Percentiles rank a stretch among this genome's conserved stretches.
phyloP scores from a whole-genome alignment of 2,888 invertebrate genomes.

The Philonicus albiceps region DNA sequence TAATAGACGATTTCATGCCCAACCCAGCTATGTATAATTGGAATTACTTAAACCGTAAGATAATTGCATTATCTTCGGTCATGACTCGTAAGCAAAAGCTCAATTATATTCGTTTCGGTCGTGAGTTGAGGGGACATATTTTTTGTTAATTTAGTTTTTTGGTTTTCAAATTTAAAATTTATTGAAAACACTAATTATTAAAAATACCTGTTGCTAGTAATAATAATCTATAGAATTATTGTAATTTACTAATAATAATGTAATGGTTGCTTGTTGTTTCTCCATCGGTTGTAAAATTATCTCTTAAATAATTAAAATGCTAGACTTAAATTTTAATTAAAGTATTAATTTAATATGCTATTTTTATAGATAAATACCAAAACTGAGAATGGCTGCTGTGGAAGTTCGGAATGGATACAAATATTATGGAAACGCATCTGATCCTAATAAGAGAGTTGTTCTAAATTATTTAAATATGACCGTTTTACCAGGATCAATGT shows the following conservation, averaged over 20 bases:
- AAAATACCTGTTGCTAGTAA: neutral
- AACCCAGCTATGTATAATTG: neutral
- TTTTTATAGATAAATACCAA: neutral
- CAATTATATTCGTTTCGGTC: neutral
- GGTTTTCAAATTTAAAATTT: neutral
- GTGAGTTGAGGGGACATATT: neutral
- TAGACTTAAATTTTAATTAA: no score
- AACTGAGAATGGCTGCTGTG: slow-evolving; percentile 66
- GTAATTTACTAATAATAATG: neutral
- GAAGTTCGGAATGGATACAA: slow-evolving; percentile 74
- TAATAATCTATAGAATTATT: neutral
- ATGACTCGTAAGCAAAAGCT: neutral
- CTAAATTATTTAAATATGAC: slow-evolving; percentile 76
- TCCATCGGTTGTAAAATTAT: neutral
- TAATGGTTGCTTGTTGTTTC: neutral
- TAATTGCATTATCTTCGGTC: neutral
- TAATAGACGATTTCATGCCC: neutral
- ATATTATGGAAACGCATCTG: slow-evolving; percentile 69
- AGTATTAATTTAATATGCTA: neutral
- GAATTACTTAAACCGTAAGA: neutral
- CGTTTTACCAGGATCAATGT: slow-evolving; percentile 80
- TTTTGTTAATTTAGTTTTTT: neutral
- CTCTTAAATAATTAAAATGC: no score
- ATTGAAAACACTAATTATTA: neutral
- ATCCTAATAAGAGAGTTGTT: slow-evolving; percentile 67